A percentile compares a stretch with the other conserved stretches of the same genome.
These are phyloP conservation scores for Grantiella picta DNA, from an alignment of 2,113 vertebrate genomes.

Conservation along the genomic window DNA sequence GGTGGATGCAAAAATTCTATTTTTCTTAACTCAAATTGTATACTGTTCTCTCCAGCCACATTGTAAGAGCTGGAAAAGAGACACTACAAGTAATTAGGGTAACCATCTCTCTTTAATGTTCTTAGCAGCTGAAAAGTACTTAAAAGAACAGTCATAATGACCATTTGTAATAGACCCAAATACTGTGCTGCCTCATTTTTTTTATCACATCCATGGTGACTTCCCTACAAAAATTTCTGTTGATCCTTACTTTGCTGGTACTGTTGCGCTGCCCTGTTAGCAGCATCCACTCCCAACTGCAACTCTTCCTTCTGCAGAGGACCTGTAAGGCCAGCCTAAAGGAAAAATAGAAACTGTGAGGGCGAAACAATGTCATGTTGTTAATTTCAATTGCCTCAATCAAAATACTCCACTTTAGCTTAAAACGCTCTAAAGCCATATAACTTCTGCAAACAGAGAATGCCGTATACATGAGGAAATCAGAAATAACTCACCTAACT, in stretches of 20 bases:
- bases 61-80: background rate
- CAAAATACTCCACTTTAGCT: background rate
- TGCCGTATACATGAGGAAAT: background rate
- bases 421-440: background rate
- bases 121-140: background rate
- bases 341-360: background rate
- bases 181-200: background rate
- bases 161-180: background rate
- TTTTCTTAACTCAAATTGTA: background rate
- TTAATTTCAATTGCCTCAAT: background rate
- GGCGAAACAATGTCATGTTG: background rate
- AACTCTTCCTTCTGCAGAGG: slow-evolving; percentile 89
- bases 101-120: background rate
- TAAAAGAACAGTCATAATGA: background rate
- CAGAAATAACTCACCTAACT: background rate
- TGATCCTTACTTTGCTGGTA: slow-evolving; percentile 82
- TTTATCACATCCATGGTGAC: background rate
- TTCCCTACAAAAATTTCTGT: background rate
- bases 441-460: background rate
- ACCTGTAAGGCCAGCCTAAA: slow-evolving; percentile 76
- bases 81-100: background rate
- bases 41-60: background rate
- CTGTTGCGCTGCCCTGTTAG: slow-evolving; percentile 80
- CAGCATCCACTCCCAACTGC: slow-evolving; percentile 84
- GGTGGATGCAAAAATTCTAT: background rate